Conservation (phyloP, 2,113 vertebrate species). For the Willisornis vidua region DNA sequence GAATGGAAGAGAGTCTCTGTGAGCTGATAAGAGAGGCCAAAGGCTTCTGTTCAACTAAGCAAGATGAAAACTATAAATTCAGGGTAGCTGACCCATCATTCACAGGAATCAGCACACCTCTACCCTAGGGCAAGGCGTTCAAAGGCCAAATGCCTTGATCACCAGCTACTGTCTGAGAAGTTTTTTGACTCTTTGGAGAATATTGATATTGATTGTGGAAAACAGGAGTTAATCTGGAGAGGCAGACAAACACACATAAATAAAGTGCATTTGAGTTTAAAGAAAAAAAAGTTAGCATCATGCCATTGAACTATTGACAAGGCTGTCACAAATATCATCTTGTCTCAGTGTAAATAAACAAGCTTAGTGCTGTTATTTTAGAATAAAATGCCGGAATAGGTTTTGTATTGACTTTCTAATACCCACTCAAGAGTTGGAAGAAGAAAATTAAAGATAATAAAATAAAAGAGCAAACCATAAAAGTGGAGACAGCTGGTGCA, state of each 20-base stretch:
- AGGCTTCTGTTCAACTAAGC: neutral
- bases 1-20: neutral
- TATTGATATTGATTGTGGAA: constrained; percentile 57
- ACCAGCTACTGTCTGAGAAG: neutral
- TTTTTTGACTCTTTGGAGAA: neutral
- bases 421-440: constrained; percentile 56
- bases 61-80: neutral
- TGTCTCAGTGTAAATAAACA: constrained; percentile 71
- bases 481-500: neutral
- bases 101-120: neutral
- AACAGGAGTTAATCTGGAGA: constrained; percentile 14
- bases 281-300: constrained; percentile 39
- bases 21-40: neutral
- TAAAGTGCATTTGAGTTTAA: constrained; percentile 46
- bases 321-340: constrained; percentile 70
- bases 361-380: constrained; percentile 70
- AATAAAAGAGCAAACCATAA: constrained; percentile 67
- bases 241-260: constrained; percentile 22
- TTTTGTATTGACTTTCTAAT: constrained; percentile 75
- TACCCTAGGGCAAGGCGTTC: neutral
- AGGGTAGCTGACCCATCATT: neutral
- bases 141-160: neutral
- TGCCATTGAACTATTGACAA: constrained; percentile 67
- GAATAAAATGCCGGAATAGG: constrained; percentile 62
- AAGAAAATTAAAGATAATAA: constrained; percentile 76